These are phyloP conservation scores for Tyto alba DNA, from an alignment of 2,113 vertebrate species.

Conservation along the genomic window DNA sequence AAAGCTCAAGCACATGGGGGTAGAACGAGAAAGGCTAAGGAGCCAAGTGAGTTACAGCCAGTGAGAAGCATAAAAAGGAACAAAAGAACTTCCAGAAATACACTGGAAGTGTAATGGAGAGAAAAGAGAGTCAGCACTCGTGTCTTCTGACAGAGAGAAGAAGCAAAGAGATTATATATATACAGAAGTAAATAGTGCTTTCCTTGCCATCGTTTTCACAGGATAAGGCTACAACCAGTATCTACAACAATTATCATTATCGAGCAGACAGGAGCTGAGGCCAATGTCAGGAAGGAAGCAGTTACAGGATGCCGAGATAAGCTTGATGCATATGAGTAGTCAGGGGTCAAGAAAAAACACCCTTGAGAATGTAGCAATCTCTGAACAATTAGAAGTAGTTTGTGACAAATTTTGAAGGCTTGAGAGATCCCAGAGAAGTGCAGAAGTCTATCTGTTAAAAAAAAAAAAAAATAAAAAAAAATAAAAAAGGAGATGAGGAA, in stretches of 20 bases:
- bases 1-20: neutral
- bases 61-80: neutral
- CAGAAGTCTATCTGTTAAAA: neutral
- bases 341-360: neutral
- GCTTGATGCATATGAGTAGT: neutral
- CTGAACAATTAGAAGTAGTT: neutral
- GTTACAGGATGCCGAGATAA: neutral
- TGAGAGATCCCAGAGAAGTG: neutral
- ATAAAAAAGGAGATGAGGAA: neutral
- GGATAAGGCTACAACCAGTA: neutral
- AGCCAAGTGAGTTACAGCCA: neutral
- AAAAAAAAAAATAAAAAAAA: neutral
- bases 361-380: neutral
- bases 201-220: neutral
- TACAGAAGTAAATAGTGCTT: neutral
- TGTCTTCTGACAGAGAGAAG: neutral
- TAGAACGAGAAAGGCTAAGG: neutral
- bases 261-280: neutral
- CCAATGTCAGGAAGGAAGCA: neutral
- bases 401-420: neutral
- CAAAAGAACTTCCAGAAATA: neutral
- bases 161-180: neutral
- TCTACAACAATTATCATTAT: neutral
- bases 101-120: neutral
- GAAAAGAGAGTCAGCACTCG: rapidly evolving